These are phyloP conservation scores for Poecilia latipinna DNA, from an alignment of 2,113 vertebrate species.

Conservation along the genomic window DNA sequence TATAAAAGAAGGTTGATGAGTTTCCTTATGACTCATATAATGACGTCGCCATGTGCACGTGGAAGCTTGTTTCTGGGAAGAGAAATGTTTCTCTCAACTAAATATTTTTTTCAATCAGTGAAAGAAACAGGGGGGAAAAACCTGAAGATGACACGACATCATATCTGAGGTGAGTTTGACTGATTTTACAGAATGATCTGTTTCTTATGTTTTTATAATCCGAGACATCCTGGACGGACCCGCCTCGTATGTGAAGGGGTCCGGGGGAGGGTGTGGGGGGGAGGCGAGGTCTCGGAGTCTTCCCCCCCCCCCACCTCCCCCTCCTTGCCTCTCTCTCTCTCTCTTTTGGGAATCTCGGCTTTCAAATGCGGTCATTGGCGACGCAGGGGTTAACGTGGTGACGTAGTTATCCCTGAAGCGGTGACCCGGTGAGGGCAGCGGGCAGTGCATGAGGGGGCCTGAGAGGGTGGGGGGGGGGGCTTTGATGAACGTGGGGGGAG, in stretches of 20 bases:
- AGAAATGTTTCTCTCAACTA: no score
- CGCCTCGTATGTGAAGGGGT: background rate
- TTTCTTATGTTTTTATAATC: slow-evolving; percentile 47
- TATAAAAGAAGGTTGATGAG: no score
- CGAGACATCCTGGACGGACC: slow-evolving; percentile 32
- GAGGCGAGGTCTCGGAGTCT: background rate
- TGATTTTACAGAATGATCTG: slow-evolving; percentile 54
- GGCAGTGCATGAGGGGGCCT: slow-evolving; percentile 44
- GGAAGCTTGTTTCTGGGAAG: no score
- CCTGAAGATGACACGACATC: no score
- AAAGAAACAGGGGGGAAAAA: no score
- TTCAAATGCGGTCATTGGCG: slow-evolving; percentile 30
- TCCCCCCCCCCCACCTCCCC: background rate
- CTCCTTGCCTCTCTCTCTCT: background rate
- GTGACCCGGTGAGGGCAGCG: slow-evolving; percentile 74
- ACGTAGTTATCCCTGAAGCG: slow-evolving; percentile 77
- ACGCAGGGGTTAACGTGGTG: slow-evolving; percentile 78
- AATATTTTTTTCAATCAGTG: no score
- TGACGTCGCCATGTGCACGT: no score
- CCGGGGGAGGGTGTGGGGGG: background rate
- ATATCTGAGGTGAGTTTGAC: slow-evolving; percentile 27
- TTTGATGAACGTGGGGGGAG: slow-evolving; percentile 20
- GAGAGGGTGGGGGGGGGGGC: slow-evolving; percentile 9
- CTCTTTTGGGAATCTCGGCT: background rate
- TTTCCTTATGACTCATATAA: no score